A percentile compares a stretch with the other conserved stretches of the same genome.
Evolutionary conservation across 2,797 vertebrate genomes (phyloP).

Genomic region (Notamacropus eugenii): DNA sequence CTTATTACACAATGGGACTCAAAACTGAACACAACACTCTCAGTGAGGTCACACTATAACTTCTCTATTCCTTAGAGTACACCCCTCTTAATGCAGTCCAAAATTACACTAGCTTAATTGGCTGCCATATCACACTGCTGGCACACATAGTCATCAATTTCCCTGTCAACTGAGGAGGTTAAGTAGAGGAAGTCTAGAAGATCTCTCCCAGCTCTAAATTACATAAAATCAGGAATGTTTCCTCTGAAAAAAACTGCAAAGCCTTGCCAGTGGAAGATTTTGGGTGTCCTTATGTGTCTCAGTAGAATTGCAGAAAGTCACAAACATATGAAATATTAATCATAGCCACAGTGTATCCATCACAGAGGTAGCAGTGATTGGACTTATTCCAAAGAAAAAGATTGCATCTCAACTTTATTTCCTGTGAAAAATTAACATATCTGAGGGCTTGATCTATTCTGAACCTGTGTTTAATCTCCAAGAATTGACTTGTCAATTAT

Average conservation of each 20-base stretch:
- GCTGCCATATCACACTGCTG: not conserved
- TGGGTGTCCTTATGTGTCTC: slow-evolving; percentile 32
- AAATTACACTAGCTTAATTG: not conserved
- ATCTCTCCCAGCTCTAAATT: not conserved
- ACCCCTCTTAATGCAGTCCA: not conserved
- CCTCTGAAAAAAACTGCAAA: not conserved
- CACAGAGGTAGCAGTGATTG: not conserved
- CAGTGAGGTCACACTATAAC: not conserved
- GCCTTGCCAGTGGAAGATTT: slow-evolving; percentile 9
- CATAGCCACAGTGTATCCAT: slow-evolving; percentile 25
- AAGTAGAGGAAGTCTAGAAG: not conserved
- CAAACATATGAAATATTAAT: slow-evolving; percentile 60
- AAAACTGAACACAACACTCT: not conserved
- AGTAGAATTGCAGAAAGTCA: slow-evolving; percentile 43
- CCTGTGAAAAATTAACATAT: slow-evolving; percentile 53
- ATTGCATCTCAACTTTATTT: slow-evolving; percentile 9
- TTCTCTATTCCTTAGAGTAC: not conserved
- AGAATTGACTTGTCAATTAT: slow-evolving; percentile 52
- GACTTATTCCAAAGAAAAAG: slow-evolving; percentile 45
- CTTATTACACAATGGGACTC: not conserved
- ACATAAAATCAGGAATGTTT: not conserved
- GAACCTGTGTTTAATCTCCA: slow-evolving; percentile 56
- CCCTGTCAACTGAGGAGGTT: not conserved
- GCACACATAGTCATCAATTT: not conserved
- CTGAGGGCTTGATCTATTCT: slow-evolving; percentile 40